These are phyloP conservation scores for Gari tellinella DNA, from an alignment of 2,888 invertebrate species.

Conservation along the genomic window DNA sequence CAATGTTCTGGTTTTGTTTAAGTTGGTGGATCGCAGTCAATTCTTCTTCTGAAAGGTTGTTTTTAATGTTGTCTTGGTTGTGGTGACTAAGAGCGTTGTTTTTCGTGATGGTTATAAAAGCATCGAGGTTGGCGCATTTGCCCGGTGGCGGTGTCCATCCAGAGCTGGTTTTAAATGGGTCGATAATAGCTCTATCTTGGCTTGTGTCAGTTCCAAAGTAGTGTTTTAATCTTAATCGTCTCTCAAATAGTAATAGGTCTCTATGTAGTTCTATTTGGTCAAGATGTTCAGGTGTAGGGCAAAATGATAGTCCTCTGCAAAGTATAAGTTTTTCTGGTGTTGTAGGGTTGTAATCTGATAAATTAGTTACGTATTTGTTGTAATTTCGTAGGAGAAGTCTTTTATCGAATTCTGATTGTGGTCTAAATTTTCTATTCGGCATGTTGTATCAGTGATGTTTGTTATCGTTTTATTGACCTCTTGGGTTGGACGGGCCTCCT, in stretches of 20 bases:
- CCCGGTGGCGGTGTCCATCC: slow-evolving; percentile 15
- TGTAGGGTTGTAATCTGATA: background rate
- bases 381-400: background rate
- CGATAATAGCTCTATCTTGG: too few species aligned
- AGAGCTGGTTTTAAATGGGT: background rate
- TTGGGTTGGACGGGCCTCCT: too few species aligned
- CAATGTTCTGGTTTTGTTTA: too few species aligned
- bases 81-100: too few species aligned
- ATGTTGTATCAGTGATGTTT: too few species aligned
- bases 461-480: too few species aligned
- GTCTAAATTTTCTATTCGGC: too few species aligned
- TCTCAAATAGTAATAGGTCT: slow-evolving; percentile 6
- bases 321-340: slow-evolving; percentile 7
- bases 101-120: background rate
- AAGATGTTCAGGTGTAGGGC: background rate
- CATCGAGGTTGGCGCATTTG: slow-evolving; percentile 12
- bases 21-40: too few species aligned
- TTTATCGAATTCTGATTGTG: too few species aligned
- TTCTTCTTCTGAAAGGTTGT: too few species aligned
- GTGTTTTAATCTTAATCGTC: slow-evolving; percentile 11
- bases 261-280: slow-evolving; percentile 6
- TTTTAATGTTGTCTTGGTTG: too few species aligned
- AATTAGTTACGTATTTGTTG: too few species aligned
- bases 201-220: background rate
- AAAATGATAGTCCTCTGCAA: slow-evolving; percentile 9